Base-by-base conservation (phyloP, 2,797 vertebrate species). In the Gila robusta region DNA sequence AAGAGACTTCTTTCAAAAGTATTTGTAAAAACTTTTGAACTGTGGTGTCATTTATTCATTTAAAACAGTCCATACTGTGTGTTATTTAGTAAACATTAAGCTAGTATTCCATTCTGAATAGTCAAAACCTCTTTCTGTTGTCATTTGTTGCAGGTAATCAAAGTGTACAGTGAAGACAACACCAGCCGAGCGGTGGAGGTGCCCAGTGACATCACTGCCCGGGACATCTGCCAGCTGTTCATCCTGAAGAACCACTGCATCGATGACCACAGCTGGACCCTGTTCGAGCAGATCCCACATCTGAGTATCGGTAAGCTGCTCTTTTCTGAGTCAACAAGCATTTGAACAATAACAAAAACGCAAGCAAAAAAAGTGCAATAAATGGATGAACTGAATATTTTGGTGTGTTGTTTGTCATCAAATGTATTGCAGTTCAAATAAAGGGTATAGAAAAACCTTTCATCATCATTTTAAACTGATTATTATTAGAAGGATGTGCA, bases 191-290 rank as follows among this genome's bases (percentile, higher is more conserved):
- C 97, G 32, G 93, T 99, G 86, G 98, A 99, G 93, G 97, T 98
- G 71, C 97, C 97, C 79, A 96, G 94, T 93, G 98, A 99, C 92
- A 95, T 98, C 91, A 98, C 96, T 39, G 97, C 98, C 85, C 94
- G 96, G 85, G 98, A 99, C 93, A 93, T 99, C 67, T 99, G 98
- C 91, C 97, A 99, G 91, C 93, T 99, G 83, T 96, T 99, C 89
- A 96, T 98, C 91, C 69, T 98, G 94, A 99, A 98, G 96, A 98
- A 97, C 92, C 97, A 97, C 91, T 98, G 96, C 91, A 91, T 97
- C n/a, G 97, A 99, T 92, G 98, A 99, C 93, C 96, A 98, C 93
- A 97, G 96, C 94, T 99, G 98, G 98, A 98, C 97, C 10, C 95
- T 99, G 70, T 97, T 97, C 94, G 98, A 99, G 89, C 96, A 98